These are phyloP conservation scores for Ptyas mucosa DNA, from an alignment of 2,113 vertebrate genomes.

Conservation along the genomic window DNA sequence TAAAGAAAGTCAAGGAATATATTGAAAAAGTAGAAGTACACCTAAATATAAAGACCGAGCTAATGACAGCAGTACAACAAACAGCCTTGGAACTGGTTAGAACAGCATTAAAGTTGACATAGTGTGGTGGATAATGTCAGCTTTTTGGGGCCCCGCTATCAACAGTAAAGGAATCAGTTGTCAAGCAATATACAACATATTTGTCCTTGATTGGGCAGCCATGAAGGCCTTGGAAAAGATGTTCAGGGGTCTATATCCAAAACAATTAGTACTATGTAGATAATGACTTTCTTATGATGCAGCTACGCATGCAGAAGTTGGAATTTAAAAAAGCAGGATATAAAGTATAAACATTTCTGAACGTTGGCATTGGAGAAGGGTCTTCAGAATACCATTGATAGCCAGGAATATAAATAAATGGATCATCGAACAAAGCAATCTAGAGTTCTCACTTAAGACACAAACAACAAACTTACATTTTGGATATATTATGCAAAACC, in stretches of 20 bases:
- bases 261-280: neutral
- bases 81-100: neutral
- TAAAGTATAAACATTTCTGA: neutral
- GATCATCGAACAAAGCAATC: neutral
- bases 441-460: neutral
- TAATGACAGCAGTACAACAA: neutral
- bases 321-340: neutral
- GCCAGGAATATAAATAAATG: neutral
- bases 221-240: neutral
- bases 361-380: neutral
- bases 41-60: neutral
- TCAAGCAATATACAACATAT: neutral
- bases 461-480: neutral
- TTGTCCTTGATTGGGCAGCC: neutral
- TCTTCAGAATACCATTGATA: neutral
- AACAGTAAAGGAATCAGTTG: neutral
- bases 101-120: neutral
- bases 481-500: neutral
- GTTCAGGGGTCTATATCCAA: neutral
- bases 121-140: neutral
- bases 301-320: neutral
- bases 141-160: neutral
- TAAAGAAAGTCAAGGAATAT: neutral
- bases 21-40: neutral
- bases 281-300: neutral